Percentiles rank a stretch among this genome's conserved stretches.
Evolutionary conservation across 2,113 vertebrate genomes (phyloP).

Genomic region (Platysteira castanea): DNA sequence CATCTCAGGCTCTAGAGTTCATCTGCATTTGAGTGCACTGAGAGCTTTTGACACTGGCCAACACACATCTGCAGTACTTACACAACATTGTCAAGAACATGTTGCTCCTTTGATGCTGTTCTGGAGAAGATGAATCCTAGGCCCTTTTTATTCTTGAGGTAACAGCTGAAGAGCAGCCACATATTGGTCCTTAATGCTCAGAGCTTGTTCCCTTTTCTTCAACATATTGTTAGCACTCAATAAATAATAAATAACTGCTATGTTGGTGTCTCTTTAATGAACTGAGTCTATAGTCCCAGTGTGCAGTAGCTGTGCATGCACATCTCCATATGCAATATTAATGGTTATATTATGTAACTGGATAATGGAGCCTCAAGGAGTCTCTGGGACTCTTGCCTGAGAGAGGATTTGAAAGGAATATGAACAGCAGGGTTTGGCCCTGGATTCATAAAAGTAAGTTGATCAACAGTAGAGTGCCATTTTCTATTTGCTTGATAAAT

Average conservation of each 20-base stretch:
- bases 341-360: conserved; percentile 12
- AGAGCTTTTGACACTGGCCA: background rate
- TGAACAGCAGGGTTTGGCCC: background rate
- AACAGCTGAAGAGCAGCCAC: background rate
- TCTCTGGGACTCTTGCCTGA: background rate
- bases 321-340: background rate
- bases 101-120: background rate
- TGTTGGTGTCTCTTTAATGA: background rate
- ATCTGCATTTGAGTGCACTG: background rate
- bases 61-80: background rate
- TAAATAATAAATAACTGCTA: conserved; percentile 18
- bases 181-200: background rate
- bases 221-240: background rate
- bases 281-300: background rate
- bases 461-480: background rate
- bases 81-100: background rate
- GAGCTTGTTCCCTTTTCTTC: background rate
- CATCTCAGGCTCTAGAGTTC: background rate
- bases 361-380: background rate
- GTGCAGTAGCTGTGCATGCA: background rate
- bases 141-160: background rate
- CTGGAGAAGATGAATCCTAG: background rate
- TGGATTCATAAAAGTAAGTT: background rate
- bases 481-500: background rate
- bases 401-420: background rate